Percentiles rank a stretch among this genome's conserved stretches.
Evolutionary conservation across 2,797 vertebrate genomes (phyloP).

Genomic region (Poliocrania exsul): DNA sequence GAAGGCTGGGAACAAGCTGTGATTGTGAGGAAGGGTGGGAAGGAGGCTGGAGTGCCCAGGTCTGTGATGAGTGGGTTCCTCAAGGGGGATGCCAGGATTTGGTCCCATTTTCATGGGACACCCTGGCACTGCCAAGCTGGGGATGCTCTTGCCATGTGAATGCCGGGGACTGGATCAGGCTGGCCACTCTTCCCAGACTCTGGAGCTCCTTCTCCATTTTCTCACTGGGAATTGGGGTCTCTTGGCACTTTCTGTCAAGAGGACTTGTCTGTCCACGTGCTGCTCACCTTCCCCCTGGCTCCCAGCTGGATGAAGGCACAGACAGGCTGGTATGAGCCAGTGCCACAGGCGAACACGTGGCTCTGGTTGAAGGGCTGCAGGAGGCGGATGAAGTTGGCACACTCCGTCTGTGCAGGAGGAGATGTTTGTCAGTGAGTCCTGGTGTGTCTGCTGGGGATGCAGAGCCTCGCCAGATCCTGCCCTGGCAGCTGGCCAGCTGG

Average conservation of each 20-base stretch:
- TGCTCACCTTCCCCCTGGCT: constrained; percentile 45
- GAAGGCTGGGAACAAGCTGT: neutral
- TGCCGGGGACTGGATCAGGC: neutral
- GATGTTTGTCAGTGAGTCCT: neutral
- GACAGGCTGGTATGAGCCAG: constrained; percentile 85
- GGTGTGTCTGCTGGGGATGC: neutral
- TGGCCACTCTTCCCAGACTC: neutral
- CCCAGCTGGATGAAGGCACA: constrained; percentile 76
- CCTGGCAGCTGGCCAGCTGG: neutral
- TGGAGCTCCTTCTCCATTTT: neutral
- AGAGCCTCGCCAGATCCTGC: neutral
- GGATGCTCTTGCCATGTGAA: neutral
- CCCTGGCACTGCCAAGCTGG: neutral
- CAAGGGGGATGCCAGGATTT: fast-evolving
- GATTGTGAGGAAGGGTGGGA: neutral
- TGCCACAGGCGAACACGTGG: constrained; percentile 84
- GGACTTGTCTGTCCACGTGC: no score
- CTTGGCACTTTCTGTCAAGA: neutral
- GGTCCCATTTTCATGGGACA: fast-evolving
- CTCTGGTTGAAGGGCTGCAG: constrained; percentile 87
- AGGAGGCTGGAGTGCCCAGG: neutral
- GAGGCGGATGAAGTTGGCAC: constrained; percentile 87
- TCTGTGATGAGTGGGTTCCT: neutral
- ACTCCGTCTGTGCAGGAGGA: constrained; percentile 79
- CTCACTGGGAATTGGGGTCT: neutral